These are phyloP conservation scores for Drosophila melanosoma DNA, from an alignment of 2,888 invertebrate species.

Conservation along the genomic window DNA sequence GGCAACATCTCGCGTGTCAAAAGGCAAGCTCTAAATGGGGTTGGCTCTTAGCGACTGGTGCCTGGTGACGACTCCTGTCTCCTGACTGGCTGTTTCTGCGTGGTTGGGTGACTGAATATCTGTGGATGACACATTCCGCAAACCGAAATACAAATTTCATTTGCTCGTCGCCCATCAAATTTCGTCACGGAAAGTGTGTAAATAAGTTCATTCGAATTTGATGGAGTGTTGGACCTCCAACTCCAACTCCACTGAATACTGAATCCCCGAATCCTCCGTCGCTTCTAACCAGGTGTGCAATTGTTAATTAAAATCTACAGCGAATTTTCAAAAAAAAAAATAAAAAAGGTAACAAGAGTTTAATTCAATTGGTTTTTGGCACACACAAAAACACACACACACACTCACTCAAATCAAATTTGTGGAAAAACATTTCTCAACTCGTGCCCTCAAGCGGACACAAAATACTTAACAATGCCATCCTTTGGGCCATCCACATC, in stretches of 20 bases:
- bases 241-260: not conserved
- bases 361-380: constrained; percentile 66
- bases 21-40: constrained; percentile 59
- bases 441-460: constrained; percentile 48
- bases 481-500: constrained; percentile 26
- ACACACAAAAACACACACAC: constrained; percentile 54
- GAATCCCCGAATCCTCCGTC: not conserved
- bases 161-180: constrained; percentile 72
- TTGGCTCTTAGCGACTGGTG: constrained; percentile 23
- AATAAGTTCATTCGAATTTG: constrained; percentile 74
- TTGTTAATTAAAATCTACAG: constrained; percentile 66
- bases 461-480: constrained; percentile 38
- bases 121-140: constrained; percentile 85
- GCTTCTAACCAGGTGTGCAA: constrained; percentile 55
- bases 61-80: constrained; percentile 29
- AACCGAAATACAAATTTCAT: constrained; percentile 84
- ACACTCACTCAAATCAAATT: constrained; percentile 64
- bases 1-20: constrained; percentile 56
- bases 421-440: constrained; percentile 22
- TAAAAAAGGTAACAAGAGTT: constrained; percentile 53
- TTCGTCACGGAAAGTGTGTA: constrained; percentile 75
- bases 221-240: constrained; percentile 52
- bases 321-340: constrained; percentile 6
- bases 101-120: constrained; percentile 70
- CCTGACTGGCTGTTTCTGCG: constrained; percentile 23